Conservation (phyloP, 2,888 invertebrate species). For the Brachycybe producta region DNA sequence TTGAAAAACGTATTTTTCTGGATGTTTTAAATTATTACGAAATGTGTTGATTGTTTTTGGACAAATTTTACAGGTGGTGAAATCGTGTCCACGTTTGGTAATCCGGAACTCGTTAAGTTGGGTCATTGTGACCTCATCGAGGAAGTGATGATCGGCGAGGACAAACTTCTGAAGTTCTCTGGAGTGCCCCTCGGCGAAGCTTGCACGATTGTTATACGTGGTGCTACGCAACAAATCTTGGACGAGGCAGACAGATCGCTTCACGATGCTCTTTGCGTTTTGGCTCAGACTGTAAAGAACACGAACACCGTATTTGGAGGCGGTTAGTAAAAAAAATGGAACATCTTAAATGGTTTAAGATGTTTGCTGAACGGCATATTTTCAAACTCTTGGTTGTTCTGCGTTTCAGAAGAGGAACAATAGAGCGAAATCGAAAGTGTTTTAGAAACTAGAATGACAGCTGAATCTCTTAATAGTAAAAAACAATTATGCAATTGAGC, state of each 20-base stretch:
- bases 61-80: conserved; percentile 54
- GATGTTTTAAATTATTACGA: too few relatives aligned
- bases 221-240: conserved; percentile 94
- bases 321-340: conserved; percentile 40
- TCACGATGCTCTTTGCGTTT: conserved; percentile 95
- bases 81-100: conserved; percentile 95
- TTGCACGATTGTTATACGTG: conserved; percentile 90
- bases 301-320: conserved; percentile 83
- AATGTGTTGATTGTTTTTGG: too few relatives aligned
- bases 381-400: too few relatives aligned
- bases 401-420: too few relatives aligned
- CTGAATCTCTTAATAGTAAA: too few relatives aligned
- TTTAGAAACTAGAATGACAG: too few relatives aligned
- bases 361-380: too few relatives aligned
- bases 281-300: conserved; percentile 88
- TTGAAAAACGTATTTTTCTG: too few relatives aligned
- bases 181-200: conserved; percentile 92
- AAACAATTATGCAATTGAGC: too few relatives aligned
- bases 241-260: conserved; percentile 97
- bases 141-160: conserved; percentile 98
- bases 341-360: conserved; percentile 11
- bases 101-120: conserved; percentile 77
- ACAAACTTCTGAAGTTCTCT: conserved; percentile 82
- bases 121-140: conserved; percentile 92
- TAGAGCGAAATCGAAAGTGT: too few relatives aligned